These are phyloP conservation scores for Amblyopsis rosae DNA, from an alignment of 2,113 vertebrate species.

Conservation along the genomic window DNA sequence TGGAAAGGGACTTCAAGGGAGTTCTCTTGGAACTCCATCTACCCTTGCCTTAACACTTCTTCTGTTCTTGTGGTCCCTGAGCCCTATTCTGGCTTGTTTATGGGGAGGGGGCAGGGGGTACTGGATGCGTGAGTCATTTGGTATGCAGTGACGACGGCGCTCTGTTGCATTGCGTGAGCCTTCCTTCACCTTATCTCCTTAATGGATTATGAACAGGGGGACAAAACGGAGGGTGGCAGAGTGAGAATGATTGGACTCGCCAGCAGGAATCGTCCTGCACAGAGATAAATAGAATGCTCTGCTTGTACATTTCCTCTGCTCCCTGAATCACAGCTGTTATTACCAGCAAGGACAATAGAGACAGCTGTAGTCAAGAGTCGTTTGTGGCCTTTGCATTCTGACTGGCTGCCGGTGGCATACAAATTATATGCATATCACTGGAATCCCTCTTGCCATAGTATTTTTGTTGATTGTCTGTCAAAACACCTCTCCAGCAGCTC, in stretches of 20 bases:
- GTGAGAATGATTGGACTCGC: conserved; percentile 66
- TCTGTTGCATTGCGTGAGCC: conserved; percentile 63
- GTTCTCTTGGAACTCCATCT: neutral
- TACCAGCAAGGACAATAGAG: conserved; percentile 38
- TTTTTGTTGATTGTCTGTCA: neutral
- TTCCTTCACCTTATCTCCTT: conserved; percentile 65
- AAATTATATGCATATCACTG: neutral
- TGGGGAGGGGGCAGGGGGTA: neutral
- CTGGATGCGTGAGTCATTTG: conserved; percentile 47
- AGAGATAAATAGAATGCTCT: conserved; percentile 41
- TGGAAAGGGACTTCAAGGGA: no score
- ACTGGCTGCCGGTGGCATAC: conserved; percentile 1
- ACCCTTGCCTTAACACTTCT: neutral
- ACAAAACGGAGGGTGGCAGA: conserved; percentile 64
- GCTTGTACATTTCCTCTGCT: conserved; percentile 36
- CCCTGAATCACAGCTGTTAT: conserved; percentile 56
- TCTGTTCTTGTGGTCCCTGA: neutral
- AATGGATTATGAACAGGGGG: conserved; percentile 70
- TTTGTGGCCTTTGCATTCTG: conserved; percentile 27
- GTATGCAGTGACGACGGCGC: conserved; percentile 55
- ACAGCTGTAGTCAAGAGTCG: conserved; percentile 44
- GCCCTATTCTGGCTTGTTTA: conserved; percentile 19
- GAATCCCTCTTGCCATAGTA: neutral
- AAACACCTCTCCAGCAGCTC: neutral
- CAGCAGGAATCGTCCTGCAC: conserved; percentile 51